phyloP scores from a whole-genome alignment of 1,140 invertebrate genomes.

The Trichogramma pretiosum region DNA sequence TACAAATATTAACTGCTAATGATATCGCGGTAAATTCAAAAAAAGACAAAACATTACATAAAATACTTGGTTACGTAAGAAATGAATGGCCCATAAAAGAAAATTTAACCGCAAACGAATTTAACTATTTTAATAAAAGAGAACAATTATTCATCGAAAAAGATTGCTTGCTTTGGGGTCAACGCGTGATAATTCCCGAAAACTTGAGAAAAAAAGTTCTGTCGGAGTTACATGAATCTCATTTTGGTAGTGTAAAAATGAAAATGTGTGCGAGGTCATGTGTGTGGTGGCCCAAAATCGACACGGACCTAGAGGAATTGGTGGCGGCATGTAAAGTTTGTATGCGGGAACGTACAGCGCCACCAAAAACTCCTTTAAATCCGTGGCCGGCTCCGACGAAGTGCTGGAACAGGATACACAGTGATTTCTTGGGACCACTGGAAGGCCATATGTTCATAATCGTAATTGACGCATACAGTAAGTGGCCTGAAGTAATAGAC shows the following conservation, averaged over 20 bases:
- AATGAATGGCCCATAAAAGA: background rate
- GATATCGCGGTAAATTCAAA: background rate
- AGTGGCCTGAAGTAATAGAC: slow-evolving; percentile 21
- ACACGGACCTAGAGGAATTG: background rate
- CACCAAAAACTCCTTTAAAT: background rate
- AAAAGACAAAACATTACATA: background rate
- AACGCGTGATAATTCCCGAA: background rate
- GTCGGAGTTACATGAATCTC: background rate
- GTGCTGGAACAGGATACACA: slow-evolving; percentile 1
- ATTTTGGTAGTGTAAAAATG: slow-evolving; percentile 1
- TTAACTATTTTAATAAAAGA: background rate
- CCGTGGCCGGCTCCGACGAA: slow-evolving; percentile 4
- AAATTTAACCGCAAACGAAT: background rate
- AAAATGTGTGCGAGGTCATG: slow-evolving; percentile 3
- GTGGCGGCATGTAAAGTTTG: background rate
- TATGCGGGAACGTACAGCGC: background rate
- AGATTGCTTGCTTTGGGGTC: background rate
- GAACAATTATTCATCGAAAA: background rate
- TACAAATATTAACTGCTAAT: background rate
- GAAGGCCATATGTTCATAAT: slow-evolving; percentile 19
- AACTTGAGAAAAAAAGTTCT: background rate
- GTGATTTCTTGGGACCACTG: slow-evolving; percentile 7
- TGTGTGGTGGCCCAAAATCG: slow-evolving; percentile 7
- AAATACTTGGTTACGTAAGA: background rate
- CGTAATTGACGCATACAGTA: slow-evolving; percentile 29